Evolutionary conservation across 2,888 invertebrate genomes (phyloP).

Genomic region (Notodonta ziczac): DNA sequence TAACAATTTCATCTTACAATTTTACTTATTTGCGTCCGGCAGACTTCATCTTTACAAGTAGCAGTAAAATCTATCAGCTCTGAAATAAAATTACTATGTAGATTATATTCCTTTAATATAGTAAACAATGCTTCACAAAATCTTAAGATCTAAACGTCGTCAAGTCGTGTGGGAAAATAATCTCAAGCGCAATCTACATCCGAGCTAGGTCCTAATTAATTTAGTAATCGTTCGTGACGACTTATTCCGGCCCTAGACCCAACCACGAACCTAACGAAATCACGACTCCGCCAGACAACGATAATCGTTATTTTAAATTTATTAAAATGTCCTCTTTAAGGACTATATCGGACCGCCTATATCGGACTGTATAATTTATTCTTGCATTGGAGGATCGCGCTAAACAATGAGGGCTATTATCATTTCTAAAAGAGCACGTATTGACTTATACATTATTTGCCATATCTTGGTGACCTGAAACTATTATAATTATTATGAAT

Average conservation of each 20-base stretch:
- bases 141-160: constrained; percentile 71
- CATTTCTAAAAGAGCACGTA: constrained; percentile 64
- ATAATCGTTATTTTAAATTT: constrained; percentile 85
- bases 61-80: too few species aligned
- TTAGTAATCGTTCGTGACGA: constrained; percentile 84
- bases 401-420: constrained; percentile 77
- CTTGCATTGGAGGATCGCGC: constrained; percentile 69
- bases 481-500: constrained; percentile 8
- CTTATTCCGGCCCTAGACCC: constrained; percentile 79
- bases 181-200: constrained; percentile 80
- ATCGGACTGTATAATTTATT: constrained; percentile 84
- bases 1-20: background rate
- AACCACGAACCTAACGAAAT: constrained; percentile 83
- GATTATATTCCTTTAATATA: constrained; percentile 3
- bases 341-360: constrained; percentile 81
- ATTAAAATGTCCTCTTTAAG: constrained; percentile 84
- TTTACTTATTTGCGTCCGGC: too few species aligned
- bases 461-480: constrained; percentile 33
- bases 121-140: constrained; percentile 70
- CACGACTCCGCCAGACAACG: constrained; percentile 82
- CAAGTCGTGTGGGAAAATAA: constrained; percentile 83
- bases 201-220: constrained; percentile 83
- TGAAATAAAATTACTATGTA: background rate
- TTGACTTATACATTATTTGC: constrained; percentile 53
- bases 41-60: too few species aligned